phyloP scores from a whole-genome alignment of 2,797 vertebrate genomes.

The Malurus splendens region DNA sequence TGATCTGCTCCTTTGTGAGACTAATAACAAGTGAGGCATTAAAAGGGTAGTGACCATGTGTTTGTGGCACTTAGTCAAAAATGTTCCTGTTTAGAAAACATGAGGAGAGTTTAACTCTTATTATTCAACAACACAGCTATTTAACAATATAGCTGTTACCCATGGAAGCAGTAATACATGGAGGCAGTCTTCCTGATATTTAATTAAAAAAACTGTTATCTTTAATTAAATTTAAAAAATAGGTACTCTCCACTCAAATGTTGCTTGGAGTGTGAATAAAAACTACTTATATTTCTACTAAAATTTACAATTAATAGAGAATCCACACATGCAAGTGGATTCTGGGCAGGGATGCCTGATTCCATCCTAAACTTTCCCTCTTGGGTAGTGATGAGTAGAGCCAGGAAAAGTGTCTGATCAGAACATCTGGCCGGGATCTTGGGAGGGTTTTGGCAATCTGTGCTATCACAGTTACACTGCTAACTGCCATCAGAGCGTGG shows the following conservation, averaged over 20 bases:
- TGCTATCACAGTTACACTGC: background rate
- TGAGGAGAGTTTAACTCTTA: background rate
- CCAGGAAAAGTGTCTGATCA: background rate
- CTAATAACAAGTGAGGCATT: background rate
- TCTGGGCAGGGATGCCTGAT: background rate
- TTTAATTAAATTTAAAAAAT: background rate
- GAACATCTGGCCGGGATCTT: background rate
- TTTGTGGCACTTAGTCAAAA: background rate
- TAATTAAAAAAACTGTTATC: background rate
- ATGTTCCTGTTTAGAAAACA: background rate
- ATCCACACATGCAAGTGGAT: background rate
- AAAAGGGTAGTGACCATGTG: background rate
- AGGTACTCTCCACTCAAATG: background rate
- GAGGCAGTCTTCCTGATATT: background rate
- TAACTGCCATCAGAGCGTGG: background rate
- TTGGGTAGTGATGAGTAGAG: background rate
- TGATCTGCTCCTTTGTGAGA: background rate
- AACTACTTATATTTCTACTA: background rate
- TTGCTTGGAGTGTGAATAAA: background rate
- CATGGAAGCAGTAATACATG: background rate
- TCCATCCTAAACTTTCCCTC: background rate
- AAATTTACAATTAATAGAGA: background rate
- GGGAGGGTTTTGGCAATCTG: background rate
- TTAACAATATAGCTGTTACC: background rate
- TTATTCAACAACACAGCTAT: background rate